phyloP scores from a whole-genome alignment of 1,140 invertebrate genomes.

The Scaptomyza hsui region DNA sequence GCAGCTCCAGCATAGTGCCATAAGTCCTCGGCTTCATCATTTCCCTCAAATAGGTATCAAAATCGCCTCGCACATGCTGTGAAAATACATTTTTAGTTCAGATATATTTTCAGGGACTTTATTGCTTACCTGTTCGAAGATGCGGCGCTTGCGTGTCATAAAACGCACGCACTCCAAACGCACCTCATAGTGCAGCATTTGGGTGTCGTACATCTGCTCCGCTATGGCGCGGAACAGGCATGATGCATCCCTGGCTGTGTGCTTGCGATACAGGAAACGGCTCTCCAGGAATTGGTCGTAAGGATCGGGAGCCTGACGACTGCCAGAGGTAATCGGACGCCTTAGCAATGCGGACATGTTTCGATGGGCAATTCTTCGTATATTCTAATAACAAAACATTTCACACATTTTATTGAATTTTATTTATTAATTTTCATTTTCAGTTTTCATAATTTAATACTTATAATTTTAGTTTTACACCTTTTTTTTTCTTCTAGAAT shows the following conservation, averaged over 20 bases:
- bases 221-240: slow-evolving; percentile 93
- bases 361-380: background rate
- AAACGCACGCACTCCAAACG: slow-evolving; percentile 89
- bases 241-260: slow-evolving; percentile 91
- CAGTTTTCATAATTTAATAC: too few species aligned
- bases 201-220: slow-evolving; percentile 93
- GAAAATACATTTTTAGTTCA: slow-evolving; percentile 5
- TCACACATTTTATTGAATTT: background rate
- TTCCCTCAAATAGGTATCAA: slow-evolving; percentile 88
- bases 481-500: too few species aligned
- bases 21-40: slow-evolving; percentile 89
- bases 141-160: slow-evolving; percentile 86
- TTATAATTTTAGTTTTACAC: too few species aligned
- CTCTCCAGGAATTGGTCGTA: slow-evolving; percentile 91
- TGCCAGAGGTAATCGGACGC: slow-evolving; percentile 81
- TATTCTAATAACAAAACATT: background rate
- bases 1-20: slow-evolving; percentile 89
- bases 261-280: slow-evolving; percentile 92
- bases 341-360: slow-evolving; percentile 25
- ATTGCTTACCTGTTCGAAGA: slow-evolving; percentile 84
- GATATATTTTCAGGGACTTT: background rate
- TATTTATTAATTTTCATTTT: too few species aligned
- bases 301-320: slow-evolving; percentile 82
- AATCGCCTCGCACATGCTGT: slow-evolving; percentile 83
- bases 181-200: slow-evolving; percentile 89